Evolutionary conservation across 2,797 vertebrate genomes (phyloP), one percentile per base, ranked within the genome.

Genomic region (Nannoperca australis): DNA sequence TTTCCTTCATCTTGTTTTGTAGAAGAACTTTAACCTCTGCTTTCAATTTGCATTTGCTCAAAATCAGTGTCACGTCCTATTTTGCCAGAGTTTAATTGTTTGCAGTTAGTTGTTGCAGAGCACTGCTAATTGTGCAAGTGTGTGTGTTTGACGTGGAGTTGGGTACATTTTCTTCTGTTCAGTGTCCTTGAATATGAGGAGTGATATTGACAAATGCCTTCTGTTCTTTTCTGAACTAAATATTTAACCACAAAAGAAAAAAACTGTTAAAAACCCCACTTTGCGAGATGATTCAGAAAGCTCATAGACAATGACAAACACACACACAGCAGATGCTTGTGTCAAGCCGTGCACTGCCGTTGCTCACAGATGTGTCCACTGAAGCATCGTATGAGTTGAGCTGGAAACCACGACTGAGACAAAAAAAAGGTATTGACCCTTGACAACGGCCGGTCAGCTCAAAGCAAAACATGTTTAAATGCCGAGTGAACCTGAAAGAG

Each of bases 401-500:
- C 69, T 73, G 74, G 80, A 88, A 88, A 89, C 74, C 63, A 59
- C 78, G 84, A 89, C 88, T 71, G 79, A 84, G 81, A 82, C 71
- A 73, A 69, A 77, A 77, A 86, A 40, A 40, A 73, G 56, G 75
- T 75, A 76, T 22, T 91, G 91, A 93, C 89, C 93, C 89, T 22
- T 76, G 64, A 84, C 83, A 56, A 65, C 11, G 27, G 70, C 59
- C 24, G 72, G 78, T 83, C 79, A 78, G 79, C 87, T 90, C 83
- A 40, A 83, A 88, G 78, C 76, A 81, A 88, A 90, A 77, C 67
- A 75, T n/a, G 72, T 89, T 89, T 81, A 86, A 90, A 88, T 15
- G 78, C 75, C 30, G 76, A 82, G 79, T 81, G 88, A 88, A 81
- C 77, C 84, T 73, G 77, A 89, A 89, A 78, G 72, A 80, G 63